A percentile compares a stretch with the other conserved stretches of the same genome.
These are phyloP conservation scores for Carcina quercana DNA, from an alignment of 2,888 invertebrate genomes.

Conservation along the genomic window DNA sequence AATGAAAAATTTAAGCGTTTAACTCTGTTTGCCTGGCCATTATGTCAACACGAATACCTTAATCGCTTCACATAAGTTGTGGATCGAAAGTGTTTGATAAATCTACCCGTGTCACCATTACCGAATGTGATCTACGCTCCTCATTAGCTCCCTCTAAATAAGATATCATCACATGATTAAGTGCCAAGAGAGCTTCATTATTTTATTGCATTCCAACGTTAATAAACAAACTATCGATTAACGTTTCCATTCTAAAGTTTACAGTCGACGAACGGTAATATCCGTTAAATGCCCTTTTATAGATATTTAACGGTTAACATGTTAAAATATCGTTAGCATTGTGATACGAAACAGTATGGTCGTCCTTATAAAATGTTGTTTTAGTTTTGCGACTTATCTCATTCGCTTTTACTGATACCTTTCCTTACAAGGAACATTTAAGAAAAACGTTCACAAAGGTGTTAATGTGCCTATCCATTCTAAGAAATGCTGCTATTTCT, in stretches of 20 bases:
- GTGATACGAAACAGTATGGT: conserved; percentile 37
- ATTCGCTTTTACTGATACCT: too few relatives aligned
- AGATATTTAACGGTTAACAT: conserved; percentile 26
- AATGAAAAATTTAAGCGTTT: conserved; percentile 48
- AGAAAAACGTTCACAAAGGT: too few relatives aligned
- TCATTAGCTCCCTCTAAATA: conserved; percentile 69
- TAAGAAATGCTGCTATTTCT: too few relatives aligned
- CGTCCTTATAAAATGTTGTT: too few relatives aligned
- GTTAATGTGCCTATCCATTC: too few relatives aligned
- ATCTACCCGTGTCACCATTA: conserved; percentile 62
- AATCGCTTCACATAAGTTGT: conserved; percentile 62
- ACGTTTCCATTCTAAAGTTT: conserved; percentile 39
- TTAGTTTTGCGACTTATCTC: too few relatives aligned
- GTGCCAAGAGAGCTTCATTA: conserved; percentile 49
- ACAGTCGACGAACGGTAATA: conserved; percentile 32
- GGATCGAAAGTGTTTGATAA: conserved; percentile 68
- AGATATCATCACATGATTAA: conserved; percentile 65
- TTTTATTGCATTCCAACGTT: conserved; percentile 63
- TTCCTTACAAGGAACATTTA: too few relatives aligned
- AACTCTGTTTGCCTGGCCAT: conserved; percentile 55
- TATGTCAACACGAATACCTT: conserved; percentile 67
- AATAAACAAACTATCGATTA: conserved; percentile 50
- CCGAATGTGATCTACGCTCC: conserved; percentile 64
- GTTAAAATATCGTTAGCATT: conserved; percentile 34
- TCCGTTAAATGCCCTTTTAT: conserved; percentile 21